These are phyloP conservation scores for Arge pagana DNA, from an alignment of 2,888 invertebrate genomes.

Conservation along the genomic window DNA sequence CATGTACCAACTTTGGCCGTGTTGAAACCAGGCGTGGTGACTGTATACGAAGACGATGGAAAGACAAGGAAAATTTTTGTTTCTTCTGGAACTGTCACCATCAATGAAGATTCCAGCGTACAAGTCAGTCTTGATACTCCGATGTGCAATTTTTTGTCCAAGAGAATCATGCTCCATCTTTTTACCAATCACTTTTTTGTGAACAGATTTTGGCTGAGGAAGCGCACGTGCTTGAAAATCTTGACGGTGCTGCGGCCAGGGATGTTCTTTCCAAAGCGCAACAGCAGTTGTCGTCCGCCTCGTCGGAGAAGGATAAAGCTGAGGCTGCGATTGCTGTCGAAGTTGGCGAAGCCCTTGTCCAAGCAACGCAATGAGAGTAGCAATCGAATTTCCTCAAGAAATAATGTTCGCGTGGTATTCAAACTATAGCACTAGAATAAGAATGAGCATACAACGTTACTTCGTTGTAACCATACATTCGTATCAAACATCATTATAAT, in stretches of 20 bases:
- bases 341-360: slow-evolving; percentile 91
- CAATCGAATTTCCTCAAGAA: slow-evolving; percentile 21
- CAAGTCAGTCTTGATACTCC: slow-evolving; percentile 76
- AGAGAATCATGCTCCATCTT: too few species aligned
- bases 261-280: slow-evolving; percentile 86
- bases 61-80: slow-evolving; percentile 87
- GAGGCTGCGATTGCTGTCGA: slow-evolving; percentile 94
- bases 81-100: slow-evolving; percentile 93
- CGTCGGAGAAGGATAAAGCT: slow-evolving; percentile 80
- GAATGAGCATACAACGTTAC: slow-evolving; percentile 10
- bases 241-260: slow-evolving; percentile 81
- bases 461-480: neutral
- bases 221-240: slow-evolving; percentile 81
- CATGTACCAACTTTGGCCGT: slow-evolving; percentile 96
- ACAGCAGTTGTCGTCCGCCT: slow-evolving; percentile 78
- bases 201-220: slow-evolving; percentile 90
- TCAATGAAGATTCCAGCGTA: slow-evolving; percentile 94
- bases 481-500: slow-evolving; percentile 5
- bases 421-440: slow-evolving; percentile 16
- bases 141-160: neutral
- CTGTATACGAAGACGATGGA: slow-evolving; percentile 87
- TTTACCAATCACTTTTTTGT: slow-evolving; percentile 14
- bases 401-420: slow-evolving; percentile 8
- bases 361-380: slow-evolving; percentile 71
- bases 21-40: slow-evolving; percentile 91